Evolutionary conservation across 2,797 vertebrate species (phyloP), one percentile per base, ranked within the genome.

Genomic region (Amniataba percoides): DNA sequence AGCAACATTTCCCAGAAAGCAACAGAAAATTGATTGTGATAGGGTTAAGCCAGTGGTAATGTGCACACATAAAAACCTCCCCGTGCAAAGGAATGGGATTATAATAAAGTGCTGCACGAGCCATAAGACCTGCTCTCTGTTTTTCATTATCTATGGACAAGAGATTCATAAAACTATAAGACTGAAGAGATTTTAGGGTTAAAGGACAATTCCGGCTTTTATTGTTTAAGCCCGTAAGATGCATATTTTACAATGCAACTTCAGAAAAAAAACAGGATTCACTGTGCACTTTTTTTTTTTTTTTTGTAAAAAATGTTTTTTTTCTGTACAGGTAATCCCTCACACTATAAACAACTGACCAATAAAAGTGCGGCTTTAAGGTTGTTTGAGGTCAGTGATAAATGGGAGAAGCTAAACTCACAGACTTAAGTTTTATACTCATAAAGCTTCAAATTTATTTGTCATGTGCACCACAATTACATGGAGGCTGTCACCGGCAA

Each of bases 1-100:
- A 80, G 77, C 74, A 75, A 67, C 21, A 59, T 62, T 84, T 59
- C 68, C 59, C 75, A 78, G 80, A 87, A 72, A 88, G 77, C 78
- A 73, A 75, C 31, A 72, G 71, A 72, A 84, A 86, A 86, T 82
- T 77, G 72, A 90, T 86, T 86, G 81, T 83, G 78, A 88, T 78
- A 69, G 77, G 71, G 63, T 91, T 89, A 74, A 87, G 71, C 77
- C 58, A n/a, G 61, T 39, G 52, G 51, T 84, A 71, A 86, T 74
- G 81, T 85, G 81, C 58, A 57, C 36, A 46, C 18, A 64, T 64
- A 40, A 71, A 58, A 76, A 65, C 12, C 27, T 66, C 45, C 71
- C 36, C 10, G 15, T 61, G 56, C 23, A 45, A 51, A 70, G 72
- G 69, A 87, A 88, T 68, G 65, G 60, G 86, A 88, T 92, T 90